Evolutionary conservation across 2,888 invertebrate genomes (phyloP), one percentile per base, ranked within the genome.

Genomic region (Drosophila prolongata): DNA sequence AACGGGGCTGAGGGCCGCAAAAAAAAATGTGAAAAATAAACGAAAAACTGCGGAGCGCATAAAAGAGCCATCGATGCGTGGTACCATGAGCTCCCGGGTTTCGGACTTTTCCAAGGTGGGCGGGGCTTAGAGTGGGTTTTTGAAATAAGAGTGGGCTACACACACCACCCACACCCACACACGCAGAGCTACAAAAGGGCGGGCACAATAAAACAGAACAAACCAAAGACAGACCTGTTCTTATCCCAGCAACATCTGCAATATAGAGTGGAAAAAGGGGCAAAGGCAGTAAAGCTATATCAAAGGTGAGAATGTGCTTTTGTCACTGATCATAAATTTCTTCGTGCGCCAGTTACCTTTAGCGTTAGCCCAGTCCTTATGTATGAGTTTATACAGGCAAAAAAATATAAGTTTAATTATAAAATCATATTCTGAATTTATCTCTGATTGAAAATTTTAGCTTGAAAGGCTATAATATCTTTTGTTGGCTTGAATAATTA

Each of bases 321-420:
- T 87, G 86, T 87, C 87, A 79, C 81, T 84, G 86, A 84, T 86
- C 89, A 88, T 86, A 86, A 87, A 86, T 86, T 88, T 80, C 74
- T 76, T 68, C 73, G 66, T 40, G 52, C 37, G 40, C 53, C 69
- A 60, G 65, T 65, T 70, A 52, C 67, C 54, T 49, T 75, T 62
- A n/a, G 43, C 54, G 66, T 61, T 76, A 54, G 47, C 44, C n/a
- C 38, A 52, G 9, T 1, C 56, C 43, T 37, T 11, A 19, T 52
- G 43, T 27, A 8, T 46, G 54, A 49, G n/a, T 50, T 37, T 43
- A 14, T 30, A 47, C 47, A 47, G 30, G 6, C 10, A 6, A 1
- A 47, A 14, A 30, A 47, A 47, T 30, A 6, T 30, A 14, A 6
- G 10, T 14, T 30, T 5, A 30, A 10, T 6, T 47, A 2, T 6